phyloP scores from a whole-genome alignment of 2,113 vertebrate genomes.

The Phylloscopus trochiloides region DNA sequence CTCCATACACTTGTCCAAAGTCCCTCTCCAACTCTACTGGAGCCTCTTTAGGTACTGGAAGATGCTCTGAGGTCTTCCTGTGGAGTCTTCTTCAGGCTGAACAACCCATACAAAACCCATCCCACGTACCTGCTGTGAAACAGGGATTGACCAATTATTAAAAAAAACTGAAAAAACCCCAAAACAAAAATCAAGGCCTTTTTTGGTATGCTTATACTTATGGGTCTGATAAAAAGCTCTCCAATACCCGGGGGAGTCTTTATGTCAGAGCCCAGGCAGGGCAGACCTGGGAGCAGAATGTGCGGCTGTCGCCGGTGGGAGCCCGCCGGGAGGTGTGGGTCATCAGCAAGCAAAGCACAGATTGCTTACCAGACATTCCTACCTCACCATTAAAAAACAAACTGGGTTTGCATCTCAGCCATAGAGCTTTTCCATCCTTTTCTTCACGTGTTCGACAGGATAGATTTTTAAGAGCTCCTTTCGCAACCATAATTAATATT shows the following conservation, averaged over 20 bases:
- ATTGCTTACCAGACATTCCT: background rate
- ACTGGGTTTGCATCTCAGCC: constrained; percentile 22
- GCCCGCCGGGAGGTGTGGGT: background rate
- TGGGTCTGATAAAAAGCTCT: background rate
- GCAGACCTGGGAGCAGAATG: constrained; percentile 42
- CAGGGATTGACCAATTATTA: background rate
- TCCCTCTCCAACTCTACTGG: background rate
- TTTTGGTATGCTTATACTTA: background rate
- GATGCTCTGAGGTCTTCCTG: background rate
- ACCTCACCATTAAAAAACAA: background rate
- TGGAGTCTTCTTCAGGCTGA: background rate
- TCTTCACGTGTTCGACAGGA: background rate
- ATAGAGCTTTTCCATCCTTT: background rate
- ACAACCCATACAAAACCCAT: background rate
- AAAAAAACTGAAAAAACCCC: background rate
- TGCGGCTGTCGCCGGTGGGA: background rate
- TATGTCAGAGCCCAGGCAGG: background rate
- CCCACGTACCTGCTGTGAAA: background rate
- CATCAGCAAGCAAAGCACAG: background rate
- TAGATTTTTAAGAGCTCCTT: constrained; percentile 23
- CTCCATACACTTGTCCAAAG: background rate
- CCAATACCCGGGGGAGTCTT: background rate
- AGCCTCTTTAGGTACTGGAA: background rate
- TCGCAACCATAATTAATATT: constrained; percentile 8
- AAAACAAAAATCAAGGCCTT: background rate